These are phyloP conservation scores for Callopanchax toddi DNA, from an alignment of 2,113 vertebrate species.

Conservation along the genomic window DNA sequence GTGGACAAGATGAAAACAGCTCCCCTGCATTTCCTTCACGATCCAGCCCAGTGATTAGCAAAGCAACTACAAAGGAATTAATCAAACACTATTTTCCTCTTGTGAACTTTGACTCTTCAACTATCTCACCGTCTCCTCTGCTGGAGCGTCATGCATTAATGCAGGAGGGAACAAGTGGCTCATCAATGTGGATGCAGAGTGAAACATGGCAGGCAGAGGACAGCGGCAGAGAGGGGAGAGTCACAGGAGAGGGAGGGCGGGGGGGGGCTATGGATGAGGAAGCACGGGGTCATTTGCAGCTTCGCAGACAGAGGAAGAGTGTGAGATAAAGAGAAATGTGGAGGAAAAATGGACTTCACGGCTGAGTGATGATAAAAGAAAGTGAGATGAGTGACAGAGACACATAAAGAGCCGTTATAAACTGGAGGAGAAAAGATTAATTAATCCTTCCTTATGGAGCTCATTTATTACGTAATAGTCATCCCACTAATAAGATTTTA, in stretches of 20 bases:
- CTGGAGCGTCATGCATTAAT: slow-evolving; percentile 65
- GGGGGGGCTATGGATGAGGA: slow-evolving; percentile 45
- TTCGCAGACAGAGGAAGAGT: slow-evolving; percentile 30
- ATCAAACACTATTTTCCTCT: slow-evolving; percentile 34
- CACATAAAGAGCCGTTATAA: background rate
- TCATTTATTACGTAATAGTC: background rate
- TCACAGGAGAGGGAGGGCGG: slow-evolving; percentile 27
- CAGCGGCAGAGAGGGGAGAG: slow-evolving; percentile 45
- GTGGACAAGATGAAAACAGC: background rate
- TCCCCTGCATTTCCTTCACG: background rate
- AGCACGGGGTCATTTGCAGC: slow-evolving; percentile 55
- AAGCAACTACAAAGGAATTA: slow-evolving; percentile 20
- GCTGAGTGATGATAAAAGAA: slow-evolving; percentile 17
- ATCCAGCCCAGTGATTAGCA: slow-evolving; percentile 13
- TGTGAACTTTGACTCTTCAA: slow-evolving; percentile 56
- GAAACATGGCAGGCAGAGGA: slow-evolving; percentile 62
- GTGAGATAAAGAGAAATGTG: slow-evolving; percentile 15
- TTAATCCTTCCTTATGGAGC: background rate
- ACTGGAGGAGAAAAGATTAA: background rate
- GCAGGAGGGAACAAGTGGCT: slow-evolving; percentile 60
- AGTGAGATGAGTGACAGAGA: slow-evolving; percentile 4
- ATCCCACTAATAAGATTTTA: background rate
- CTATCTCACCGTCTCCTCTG: slow-evolving; percentile 30
- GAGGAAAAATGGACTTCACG: slow-evolving; percentile 38
- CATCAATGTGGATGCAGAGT: slow-evolving; percentile 56